phyloP scores from a whole-genome alignment of 2,113 vertebrate genomes.

The Myrmecophaga tridactyla region DNA sequence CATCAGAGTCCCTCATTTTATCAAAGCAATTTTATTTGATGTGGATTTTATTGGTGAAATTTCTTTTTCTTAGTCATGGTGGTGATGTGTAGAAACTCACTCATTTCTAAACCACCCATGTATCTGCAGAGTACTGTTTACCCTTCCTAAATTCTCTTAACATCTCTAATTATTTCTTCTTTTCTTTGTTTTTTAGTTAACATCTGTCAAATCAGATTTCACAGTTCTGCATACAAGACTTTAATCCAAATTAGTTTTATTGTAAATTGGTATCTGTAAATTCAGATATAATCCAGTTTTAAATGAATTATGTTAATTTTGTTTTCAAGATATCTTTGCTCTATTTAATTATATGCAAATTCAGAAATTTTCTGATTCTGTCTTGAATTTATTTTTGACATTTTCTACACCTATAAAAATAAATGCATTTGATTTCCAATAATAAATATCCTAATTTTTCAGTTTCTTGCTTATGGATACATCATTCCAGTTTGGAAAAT shows the following conservation, averaged over 20 bases:
- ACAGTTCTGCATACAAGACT: neutral
- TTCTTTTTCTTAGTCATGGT: neutral
- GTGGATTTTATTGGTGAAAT: neutral
- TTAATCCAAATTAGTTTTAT: neutral
- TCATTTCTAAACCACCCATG: neutral
- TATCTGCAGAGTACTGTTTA: neutral
- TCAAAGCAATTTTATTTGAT: neutral
- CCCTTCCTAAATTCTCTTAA: neutral
- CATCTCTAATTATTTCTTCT: neutral
- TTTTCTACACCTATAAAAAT: neutral
- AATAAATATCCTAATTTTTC: neutral
- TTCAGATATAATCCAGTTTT: neutral
- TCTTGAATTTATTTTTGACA: neutral
- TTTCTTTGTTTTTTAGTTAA: neutral
- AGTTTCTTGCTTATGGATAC: neutral
- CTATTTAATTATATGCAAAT: neutral
- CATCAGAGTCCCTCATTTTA: neutral
- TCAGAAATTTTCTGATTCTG: neutral
- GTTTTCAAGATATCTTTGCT: neutral
- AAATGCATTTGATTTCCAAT: neutral
- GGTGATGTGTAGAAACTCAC: neutral
- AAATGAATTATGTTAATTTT: conserved; percentile 12
- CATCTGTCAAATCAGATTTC: conserved; percentile 14
- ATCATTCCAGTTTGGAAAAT: neutral
- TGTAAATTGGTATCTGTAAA: conserved; percentile 19